These are phyloP conservation scores for Catagonus wagneri DNA, from an alignment of 2,113 vertebrate species.

Conservation along the genomic window DNA sequence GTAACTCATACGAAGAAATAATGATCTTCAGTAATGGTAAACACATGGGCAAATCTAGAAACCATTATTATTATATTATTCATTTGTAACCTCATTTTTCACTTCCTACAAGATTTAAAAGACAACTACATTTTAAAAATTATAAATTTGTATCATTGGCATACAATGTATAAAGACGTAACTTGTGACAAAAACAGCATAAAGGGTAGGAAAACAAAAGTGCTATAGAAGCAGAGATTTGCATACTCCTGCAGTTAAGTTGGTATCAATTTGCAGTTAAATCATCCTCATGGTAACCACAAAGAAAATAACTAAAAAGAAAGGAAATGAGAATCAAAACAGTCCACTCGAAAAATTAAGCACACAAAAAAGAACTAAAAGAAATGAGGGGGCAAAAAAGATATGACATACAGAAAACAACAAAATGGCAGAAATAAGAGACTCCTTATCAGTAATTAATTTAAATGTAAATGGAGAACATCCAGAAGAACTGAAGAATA, in stretches of 20 bases:
- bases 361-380: background rate
- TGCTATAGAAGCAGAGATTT: background rate
- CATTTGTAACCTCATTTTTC: background rate
- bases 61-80: background rate
- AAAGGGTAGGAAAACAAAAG: background rate
- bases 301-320: constrained; percentile 19
- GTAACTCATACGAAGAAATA: background rate
- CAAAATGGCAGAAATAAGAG: background rate
- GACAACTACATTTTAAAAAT: background rate
- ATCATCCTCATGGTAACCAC: background rate
- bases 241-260: background rate
- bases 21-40: background rate
- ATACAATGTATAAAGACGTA: background rate
- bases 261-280: background rate
- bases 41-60: background rate
- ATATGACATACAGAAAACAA: background rate
- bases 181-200: background rate
- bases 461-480: background rate
- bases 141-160: background rate
- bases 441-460: background rate
- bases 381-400: background rate
- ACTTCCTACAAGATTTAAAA: background rate
- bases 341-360: background rate
- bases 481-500: background rate
- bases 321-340: background rate